These are phyloP conservation scores for Poeciliopsis turneri DNA, from an alignment of 2,797 vertebrate species.

Conservation along the genomic window DNA sequence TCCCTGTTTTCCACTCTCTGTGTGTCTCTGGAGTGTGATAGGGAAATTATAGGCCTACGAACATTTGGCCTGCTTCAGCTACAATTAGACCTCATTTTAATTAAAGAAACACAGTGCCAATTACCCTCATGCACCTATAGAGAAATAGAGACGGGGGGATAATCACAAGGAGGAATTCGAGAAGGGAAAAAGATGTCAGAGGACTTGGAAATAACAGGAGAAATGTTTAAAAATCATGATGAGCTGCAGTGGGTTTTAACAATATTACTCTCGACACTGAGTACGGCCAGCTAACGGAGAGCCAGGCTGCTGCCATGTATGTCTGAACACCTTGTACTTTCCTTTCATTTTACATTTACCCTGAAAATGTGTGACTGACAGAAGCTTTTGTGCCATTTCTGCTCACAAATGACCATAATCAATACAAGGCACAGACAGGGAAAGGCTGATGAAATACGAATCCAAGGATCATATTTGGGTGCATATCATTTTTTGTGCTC, in stretches of 20 bases:
- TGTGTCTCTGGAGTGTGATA: constrained; percentile 58
- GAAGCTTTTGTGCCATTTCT: background rate
- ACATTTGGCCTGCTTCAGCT: constrained; percentile 69
- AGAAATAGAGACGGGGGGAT: constrained; percentile 47
- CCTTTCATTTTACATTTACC: constrained; percentile 12
- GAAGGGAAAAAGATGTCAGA: constrained; percentile 16
- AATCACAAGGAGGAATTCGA: constrained; percentile 39
- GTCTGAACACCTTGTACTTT: constrained; percentile 6
- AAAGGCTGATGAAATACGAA: constrained; percentile 20
- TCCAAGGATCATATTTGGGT: constrained; percentile 3
- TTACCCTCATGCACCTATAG: constrained; percentile 68
- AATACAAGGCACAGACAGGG: constrained; percentile 19
- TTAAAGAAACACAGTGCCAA: constrained; percentile 79
- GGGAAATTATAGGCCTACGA: constrained; percentile 75
- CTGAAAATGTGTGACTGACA: background rate
- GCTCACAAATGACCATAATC: background rate
- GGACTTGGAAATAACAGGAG: constrained; percentile 30
- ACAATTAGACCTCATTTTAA: constrained; percentile 83
- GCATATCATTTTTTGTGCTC: background rate
- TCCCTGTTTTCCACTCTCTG: constrained; percentile 51
- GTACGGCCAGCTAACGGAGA: constrained; percentile 2
- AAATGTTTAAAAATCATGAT: constrained; percentile 19
- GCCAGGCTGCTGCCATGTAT: background rate
- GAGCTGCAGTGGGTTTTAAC: constrained; percentile 16
- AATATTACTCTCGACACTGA: constrained; percentile 5